A percentile compares a stretch with the other conserved stretches of the same genome.
These are phyloP conservation scores for Phrynocephalus versicolor DNA, from an alignment of 2,113 vertebrate species.

Conservation along the genomic window DNA sequence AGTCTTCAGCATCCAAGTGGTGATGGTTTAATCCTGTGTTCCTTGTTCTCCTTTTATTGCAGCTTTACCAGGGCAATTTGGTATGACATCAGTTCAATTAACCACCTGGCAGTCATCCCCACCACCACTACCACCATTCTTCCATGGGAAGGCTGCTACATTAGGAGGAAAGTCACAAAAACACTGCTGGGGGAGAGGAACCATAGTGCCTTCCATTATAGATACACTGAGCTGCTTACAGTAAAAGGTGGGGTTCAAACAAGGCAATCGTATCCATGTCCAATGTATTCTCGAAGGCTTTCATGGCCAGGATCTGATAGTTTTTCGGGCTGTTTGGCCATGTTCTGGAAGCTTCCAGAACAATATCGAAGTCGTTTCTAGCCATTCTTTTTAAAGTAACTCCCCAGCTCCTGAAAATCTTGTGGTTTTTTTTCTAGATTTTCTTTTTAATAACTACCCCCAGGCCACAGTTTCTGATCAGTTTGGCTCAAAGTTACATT, in stretches of 20 bases:
- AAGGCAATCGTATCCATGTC: too few relatives aligned
- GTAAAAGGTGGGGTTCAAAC: neutral
- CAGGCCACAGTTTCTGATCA: neutral
- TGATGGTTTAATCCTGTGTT: neutral
- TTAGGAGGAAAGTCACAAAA: too few relatives aligned
- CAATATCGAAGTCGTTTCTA: too few relatives aligned
- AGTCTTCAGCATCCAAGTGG: neutral
- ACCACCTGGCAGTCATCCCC: neutral
- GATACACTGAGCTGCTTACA: neutral
- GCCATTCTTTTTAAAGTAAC: neutral
- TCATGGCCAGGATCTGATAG: too few relatives aligned
- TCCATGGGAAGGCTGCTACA: neutral
- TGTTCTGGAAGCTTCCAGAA: too few relatives aligned
- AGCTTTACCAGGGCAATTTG: neutral
- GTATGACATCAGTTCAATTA: neutral
- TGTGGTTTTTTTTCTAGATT: neutral
- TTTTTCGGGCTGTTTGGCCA: too few relatives aligned
- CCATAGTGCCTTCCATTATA: neutral
- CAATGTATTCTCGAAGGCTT: too few relatives aligned
- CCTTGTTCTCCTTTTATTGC: neutral
- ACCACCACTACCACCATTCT: too few relatives aligned
- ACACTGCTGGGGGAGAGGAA: too few relatives aligned
- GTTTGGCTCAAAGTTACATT: neutral
- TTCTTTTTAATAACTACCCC: neutral
- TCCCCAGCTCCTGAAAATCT: neutral